A percentile compares a stretch with the other conserved stretches of the same genome.
phyloP scores from a whole-genome alignment of 2,888 invertebrate species.

The Drosophila pseudotalamancana region DNA sequence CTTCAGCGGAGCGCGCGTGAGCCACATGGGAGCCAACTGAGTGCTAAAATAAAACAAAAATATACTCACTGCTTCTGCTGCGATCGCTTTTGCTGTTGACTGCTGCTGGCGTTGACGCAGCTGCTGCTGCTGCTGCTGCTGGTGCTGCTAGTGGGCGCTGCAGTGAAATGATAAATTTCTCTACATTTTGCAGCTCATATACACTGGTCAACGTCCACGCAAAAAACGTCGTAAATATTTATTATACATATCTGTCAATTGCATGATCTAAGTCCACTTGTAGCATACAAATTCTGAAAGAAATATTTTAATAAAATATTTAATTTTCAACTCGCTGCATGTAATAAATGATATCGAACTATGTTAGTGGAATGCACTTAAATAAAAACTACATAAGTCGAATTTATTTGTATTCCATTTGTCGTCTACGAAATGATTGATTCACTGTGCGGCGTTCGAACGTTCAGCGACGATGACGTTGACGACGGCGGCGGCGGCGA shows the following conservation, averaged over 20 bases:
- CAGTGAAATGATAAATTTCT: constrained; percentile 82
- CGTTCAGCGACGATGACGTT: constrained; percentile 25
- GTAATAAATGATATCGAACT: no score
- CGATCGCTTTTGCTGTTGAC: constrained; percentile 36
- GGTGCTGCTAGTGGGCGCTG: constrained; percentile 39
- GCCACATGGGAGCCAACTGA: constrained; percentile 55
- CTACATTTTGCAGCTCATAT: constrained; percentile 69
- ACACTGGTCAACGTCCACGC: constrained; percentile 26
- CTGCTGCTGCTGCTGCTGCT: constrained; percentile 18
- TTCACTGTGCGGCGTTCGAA: constrained; percentile 19
- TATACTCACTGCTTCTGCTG: constrained; percentile 43
- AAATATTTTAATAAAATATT: neutral
- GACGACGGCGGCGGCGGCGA: constrained; percentile 17
- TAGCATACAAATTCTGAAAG: neutral
- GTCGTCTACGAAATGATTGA: neutral
- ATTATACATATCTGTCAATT: neutral
- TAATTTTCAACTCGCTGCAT: no score
- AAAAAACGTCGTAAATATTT: neutral
- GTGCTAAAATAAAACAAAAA: constrained; percentile 36
- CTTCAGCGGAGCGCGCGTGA: constrained; percentile 53
- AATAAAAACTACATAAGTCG: no score
- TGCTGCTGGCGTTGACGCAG: constrained; percentile 22
- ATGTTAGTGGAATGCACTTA: no score
- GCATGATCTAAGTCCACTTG: neutral
- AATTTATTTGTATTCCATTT: neutral